Base-by-base conservation (phyloP, 2,888 invertebrate genomes). In the Tachina grossa region DNA sequence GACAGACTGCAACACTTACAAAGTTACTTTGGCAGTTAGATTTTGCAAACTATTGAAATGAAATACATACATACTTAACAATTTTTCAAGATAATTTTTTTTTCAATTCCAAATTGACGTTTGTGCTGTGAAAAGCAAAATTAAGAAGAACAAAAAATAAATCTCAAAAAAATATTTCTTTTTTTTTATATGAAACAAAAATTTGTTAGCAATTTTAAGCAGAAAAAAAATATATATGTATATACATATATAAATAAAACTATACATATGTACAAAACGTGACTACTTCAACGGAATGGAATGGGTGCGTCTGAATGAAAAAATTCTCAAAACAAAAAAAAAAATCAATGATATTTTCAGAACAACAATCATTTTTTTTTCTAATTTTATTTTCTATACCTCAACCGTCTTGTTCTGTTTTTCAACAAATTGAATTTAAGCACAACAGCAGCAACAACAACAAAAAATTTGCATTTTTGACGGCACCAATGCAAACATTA, bases 401-500 rank as follows among this genome's bases (percentile, higher is more conserved):
- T 57, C 43, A 69, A 78, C 31, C 31, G 31, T 78, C 59, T 61
- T 71, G 61, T 74, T 81, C 49, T 76, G 55, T 49, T 81, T 85
- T 85, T 68, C 16, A 75, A 75, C 78, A 85, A 85, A 83, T 85
- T 85, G 79, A 85, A 85, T 85, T 82, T 85, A 65, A 71, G 61
- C 43, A 65, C 14, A 68, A 39, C 43, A 68, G 19, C 43, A 74
- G 77, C 13, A 74, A 49, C 71, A 66, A n/a, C 11, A 53, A 57
- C 16, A 61, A 78, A 72, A 83, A 71, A 84, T 86, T 84, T 86
- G 78, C 84, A 87, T 84, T 84, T 86, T 87, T 87, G 84, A 83
- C 85, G 87, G 87, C 85, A 87, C 85, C 76, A 87, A 72, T 87
- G 83, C 87, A 87, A 85, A 77, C 76, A 83, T 85, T 87, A 78